phyloP scores from a whole-genome alignment of 1,140 invertebrate species.

The Colletes latitarsis region DNA sequence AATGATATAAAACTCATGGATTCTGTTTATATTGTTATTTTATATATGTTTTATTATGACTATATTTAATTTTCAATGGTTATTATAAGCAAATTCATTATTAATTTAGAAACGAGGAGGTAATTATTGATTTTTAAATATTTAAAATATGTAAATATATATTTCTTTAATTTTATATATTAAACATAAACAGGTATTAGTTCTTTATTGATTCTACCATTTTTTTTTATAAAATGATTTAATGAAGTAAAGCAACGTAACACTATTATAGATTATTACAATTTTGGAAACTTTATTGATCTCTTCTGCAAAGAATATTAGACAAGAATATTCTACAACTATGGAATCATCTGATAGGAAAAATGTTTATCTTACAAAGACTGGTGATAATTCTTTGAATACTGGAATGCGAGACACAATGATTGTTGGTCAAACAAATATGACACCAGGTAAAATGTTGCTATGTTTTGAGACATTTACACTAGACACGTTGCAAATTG shows the following conservation, averaged over 20 bases:
- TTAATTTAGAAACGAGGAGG: not conserved
- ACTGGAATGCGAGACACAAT: conserved; percentile 63
- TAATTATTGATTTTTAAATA: conserved; percentile 2
- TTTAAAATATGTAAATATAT: not conserved
- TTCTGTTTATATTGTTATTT: not conserved
- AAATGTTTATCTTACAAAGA: conserved; percentile 62
- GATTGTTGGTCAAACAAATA: conserved; percentile 60
- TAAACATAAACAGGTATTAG: not conserved
- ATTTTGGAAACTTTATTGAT: conserved; percentile 5
- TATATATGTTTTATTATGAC: not conserved
- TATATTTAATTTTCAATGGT: too few relatives aligned
- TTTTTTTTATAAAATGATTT: not conserved
- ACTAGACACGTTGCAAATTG: not conserved
- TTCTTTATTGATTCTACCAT: not conserved
- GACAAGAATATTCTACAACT: not conserved
- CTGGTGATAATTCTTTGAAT: conserved; percentile 59
- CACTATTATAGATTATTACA: conserved; percentile 7
- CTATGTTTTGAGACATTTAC: not conserved
- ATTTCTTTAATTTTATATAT: not conserved
- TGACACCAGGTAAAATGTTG: conserved; percentile 49
- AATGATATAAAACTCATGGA: not conserved
- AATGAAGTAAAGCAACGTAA: not conserved
- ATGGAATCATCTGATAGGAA: conserved; percentile 65
- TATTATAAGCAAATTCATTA: not conserved
- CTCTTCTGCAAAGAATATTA: not conserved